phyloP scores from a whole-genome alignment of 30 jellyfish, hydroid and myxozoan species.

The Calvadosia cruxmelitensis region DNA sequence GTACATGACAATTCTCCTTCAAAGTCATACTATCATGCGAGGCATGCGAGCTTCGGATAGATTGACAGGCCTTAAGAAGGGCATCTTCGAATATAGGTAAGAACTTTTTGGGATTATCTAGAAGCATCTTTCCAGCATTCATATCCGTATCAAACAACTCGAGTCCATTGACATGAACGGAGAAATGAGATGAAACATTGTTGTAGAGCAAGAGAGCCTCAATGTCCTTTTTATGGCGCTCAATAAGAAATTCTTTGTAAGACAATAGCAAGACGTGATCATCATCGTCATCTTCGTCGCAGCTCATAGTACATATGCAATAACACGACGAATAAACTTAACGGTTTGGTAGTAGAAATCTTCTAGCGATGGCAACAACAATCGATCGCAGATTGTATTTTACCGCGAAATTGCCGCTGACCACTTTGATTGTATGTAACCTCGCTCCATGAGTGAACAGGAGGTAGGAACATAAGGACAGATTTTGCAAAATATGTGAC shows the following conservation, averaged over 20 bases:
- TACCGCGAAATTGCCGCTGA: too few relatives aligned
- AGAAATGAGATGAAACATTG: slow-evolving; percentile 33
- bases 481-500: too few relatives aligned
- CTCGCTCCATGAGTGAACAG: too few relatives aligned
- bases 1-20: slow-evolving; percentile 46
- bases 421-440: too few relatives aligned
- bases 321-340: too few relatives aligned
- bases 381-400: too few relatives aligned
- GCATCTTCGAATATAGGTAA: slow-evolving; percentile 75
- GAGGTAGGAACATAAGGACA: too few relatives aligned
- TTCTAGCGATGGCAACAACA: too few relatives aligned
- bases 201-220: slow-evolving; percentile 20
- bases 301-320: too few relatives aligned
- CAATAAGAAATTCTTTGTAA: slow-evolving; percentile 41
- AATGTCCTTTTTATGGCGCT: slow-evolving; percentile 46
- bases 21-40: slow-evolving; percentile 1
- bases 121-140: slow-evolving; percentile 45
- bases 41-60: background rate
- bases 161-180: slow-evolving; percentile 61
- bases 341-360: too few relatives aligned
- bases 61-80: slow-evolving; percentile 4
- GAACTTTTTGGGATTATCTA: slow-evolving; percentile 34
- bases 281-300: slow-evolving; percentile 41
- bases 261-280: slow-evolving; percentile 26
- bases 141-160: slow-evolving; percentile 71